These are phyloP conservation scores for Paracanthobrama guichenoti DNA, from an alignment of 2,113 vertebrate genomes.

Conservation along the genomic window DNA sequence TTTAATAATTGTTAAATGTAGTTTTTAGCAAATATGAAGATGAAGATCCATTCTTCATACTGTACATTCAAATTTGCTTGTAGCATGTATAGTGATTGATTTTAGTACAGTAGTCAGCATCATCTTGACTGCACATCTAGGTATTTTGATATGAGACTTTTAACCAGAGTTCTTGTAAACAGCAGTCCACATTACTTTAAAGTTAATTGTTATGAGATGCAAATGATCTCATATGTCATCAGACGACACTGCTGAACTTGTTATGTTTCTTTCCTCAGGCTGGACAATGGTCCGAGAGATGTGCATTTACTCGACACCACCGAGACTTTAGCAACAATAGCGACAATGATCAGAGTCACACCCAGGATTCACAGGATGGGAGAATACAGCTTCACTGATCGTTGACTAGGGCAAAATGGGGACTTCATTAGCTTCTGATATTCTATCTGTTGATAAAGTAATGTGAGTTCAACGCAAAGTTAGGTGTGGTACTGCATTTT, in stretches of 20 bases:
- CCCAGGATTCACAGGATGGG: slow-evolving; percentile 14
- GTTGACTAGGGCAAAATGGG: background rate
- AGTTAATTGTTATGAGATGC: background rate
- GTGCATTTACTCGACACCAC: background rate
- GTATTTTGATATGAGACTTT: background rate
- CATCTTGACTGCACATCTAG: background rate
- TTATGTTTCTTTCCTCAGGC: slow-evolving; percentile 30
- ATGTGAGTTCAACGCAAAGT: background rate
- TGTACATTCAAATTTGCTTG: background rate
- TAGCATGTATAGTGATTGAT: background rate
- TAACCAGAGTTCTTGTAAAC: background rate
- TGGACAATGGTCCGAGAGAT: slow-evolving; percentile 5
- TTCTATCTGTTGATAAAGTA: background rate
- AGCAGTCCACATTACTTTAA: background rate
- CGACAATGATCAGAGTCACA: slow-evolving; percentile 16
- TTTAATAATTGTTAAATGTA: background rate
- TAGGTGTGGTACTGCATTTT: background rate
- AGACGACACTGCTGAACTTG: background rate
- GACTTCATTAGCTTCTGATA: background rate
- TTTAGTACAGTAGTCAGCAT: background rate
- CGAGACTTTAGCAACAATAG: slow-evolving; percentile 2
- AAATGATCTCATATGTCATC: background rate
- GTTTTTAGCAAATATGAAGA: background rate
- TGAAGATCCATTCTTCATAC: background rate
- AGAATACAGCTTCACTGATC: background rate